Evolutionary conservation across 1,140 invertebrate species (phyloP), one percentile per base, ranked within the genome.

Genomic region (Lordiphosa clarofinis): DNA sequence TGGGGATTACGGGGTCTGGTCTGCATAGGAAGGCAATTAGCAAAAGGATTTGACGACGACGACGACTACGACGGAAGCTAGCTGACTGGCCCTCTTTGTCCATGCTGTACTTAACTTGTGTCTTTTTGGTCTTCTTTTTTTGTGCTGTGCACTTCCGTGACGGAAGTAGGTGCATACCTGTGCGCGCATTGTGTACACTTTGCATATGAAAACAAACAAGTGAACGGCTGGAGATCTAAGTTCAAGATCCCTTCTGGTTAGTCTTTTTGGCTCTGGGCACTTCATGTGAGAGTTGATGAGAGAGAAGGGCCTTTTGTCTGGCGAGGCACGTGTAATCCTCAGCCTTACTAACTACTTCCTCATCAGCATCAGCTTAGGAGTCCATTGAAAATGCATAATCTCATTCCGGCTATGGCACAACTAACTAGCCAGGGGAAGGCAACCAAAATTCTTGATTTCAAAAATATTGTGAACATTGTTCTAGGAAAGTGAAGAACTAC

Each of bases 11-110:
- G 58, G 44, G 43, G 21, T 24, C 9, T 24, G 53, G 44, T 19
- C 44, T 57, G 47, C 63, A 68, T 75, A 56, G 76, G 76, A 81
- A 82, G 82, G 76, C 78, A 82, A 82, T 82, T 82, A 82, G 67
- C 72, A 28, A 82, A 82, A 82, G 76, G 76, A 82, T 82, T 82
- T 84, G 53, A 52, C 24, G 40, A 33, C 52, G 50, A 39, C 15
- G 39, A 19, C 7, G 36, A n/a, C n/a, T n/a, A 71, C 55, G 63
- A 81, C 76, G 78, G 76, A 82, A 81, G 72, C 75, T 82, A 56
- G 28, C 55, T 50, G 60, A 52, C 56, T 59, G 33, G 33, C 15
- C 47, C n/a, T n/a, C 35, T 21, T 37, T 38, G 15, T 60, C 46
- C 15, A 12, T 38, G 43, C 7, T 21, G 58, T 71, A 81, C 76